Percentiles rank a stretch among this genome's conserved stretches.
These are phyloP conservation scores for Gouania willdenowi DNA, from an alignment of 2,797 vertebrate genomes.

Conservation along the genomic window DNA sequence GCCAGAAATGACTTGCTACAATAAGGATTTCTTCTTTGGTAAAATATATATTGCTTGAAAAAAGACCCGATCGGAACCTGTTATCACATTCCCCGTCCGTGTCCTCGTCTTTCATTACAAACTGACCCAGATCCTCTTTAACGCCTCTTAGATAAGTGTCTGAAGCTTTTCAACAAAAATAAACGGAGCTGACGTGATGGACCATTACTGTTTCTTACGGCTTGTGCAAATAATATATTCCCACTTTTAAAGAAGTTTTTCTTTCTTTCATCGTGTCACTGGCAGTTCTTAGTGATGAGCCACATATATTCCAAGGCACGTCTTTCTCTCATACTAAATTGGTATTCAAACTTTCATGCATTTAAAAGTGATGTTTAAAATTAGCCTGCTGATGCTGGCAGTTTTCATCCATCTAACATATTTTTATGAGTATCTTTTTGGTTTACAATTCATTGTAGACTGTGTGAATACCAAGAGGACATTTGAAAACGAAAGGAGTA, in stretches of 20 bases:
- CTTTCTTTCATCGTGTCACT: background rate
- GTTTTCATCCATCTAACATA: too few relatives aligned
- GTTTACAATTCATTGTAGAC: too few relatives aligned
- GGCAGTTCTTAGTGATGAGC: background rate
- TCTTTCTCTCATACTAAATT: too few relatives aligned
- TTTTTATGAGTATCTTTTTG: too few relatives aligned
- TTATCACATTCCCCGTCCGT: constrained; percentile 5
- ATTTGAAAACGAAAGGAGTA: too few relatives aligned
- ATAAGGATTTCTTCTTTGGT: too few relatives aligned
- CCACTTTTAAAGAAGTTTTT: background rate
- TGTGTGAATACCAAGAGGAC: too few relatives aligned
- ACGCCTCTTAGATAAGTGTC: constrained; percentile 14
- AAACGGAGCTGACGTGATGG: constrained; percentile 18
- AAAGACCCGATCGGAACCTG: background rate
- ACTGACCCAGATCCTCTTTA: background rate
- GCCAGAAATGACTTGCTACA: too few relatives aligned
- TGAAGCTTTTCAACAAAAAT: constrained; percentile 19
- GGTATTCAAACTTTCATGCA: too few relatives aligned
- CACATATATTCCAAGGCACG: background rate
- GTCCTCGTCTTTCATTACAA: constrained; percentile 12
- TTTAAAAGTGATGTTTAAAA: too few relatives aligned
- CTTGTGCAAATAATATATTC: constrained; percentile 9
- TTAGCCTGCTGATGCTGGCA: too few relatives aligned
- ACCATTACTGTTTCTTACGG: constrained; percentile 17
- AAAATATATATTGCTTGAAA: background rate